Conservation (phyloP, 2,797 vertebrate species). For the Uromys caudimaculatus region DNA sequence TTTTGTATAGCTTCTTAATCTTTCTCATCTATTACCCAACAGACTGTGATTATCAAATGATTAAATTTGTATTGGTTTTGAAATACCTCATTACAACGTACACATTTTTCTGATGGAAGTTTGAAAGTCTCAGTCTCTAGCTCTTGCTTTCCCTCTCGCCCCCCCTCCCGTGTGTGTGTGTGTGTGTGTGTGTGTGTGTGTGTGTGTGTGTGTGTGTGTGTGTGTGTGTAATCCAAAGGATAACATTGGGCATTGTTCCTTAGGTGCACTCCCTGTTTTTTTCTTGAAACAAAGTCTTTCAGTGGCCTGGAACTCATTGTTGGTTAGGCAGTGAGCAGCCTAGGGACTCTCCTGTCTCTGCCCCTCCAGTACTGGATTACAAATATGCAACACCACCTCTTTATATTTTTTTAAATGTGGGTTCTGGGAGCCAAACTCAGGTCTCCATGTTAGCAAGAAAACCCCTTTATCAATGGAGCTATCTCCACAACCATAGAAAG, state of each 20-base stretch:
- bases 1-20: neutral
- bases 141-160: too few relatives aligned
- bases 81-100: neutral
- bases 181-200: neutral
- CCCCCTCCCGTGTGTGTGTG: neutral
- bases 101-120: neutral
- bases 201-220: neutral
- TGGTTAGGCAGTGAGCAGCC: neutral
- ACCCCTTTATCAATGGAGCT: neutral
- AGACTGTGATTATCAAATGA: slow-evolving; percentile 21
- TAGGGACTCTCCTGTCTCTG: neutral
- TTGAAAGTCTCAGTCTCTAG: neutral
- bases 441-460: neutral
- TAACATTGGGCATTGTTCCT: neutral
- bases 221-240: neutral
- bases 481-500: neutral
- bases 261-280: neutral
- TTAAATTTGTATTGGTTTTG: neutral
- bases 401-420: neutral
- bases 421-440: neutral
- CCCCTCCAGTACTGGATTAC: neutral
- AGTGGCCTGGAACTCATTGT: too few relatives aligned
- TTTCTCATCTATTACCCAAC: slow-evolving; percentile 8
- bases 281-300: neutral
- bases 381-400: neutral